A percentile compares a stretch with the other conserved stretches of the same genome.
phyloP scores from a whole-genome alignment of 1,140 invertebrate species.

The Ephestia elutella region DNA sequence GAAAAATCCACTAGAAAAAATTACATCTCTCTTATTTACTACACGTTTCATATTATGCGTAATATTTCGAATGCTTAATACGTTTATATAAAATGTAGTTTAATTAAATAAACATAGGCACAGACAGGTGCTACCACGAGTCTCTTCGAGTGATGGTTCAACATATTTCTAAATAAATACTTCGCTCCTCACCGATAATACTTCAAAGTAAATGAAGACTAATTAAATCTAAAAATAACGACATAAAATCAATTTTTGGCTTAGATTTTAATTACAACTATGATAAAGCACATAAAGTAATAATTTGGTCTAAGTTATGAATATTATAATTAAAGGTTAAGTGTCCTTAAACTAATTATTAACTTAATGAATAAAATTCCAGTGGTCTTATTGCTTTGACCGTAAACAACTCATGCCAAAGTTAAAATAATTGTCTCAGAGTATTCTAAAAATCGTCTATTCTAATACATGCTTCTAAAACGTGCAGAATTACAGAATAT shows the following conservation, averaged over 20 bases:
- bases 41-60: conserved; percentile 67
- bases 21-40: conserved; percentile 56
- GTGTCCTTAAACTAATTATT: conserved; percentile 70
- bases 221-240: conserved; percentile 57
- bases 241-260: conserved; percentile 72
- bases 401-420: conserved; percentile 38
- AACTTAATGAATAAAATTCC: conserved; percentile 61
- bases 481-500: not conserved
- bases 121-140: conserved; percentile 23
- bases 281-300: conserved; percentile 69
- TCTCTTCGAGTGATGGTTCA: conserved; percentile 23
- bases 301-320: conserved; percentile 74
- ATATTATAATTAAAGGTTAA: conserved; percentile 65
- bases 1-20: conserved; percentile 67
- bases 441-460: not conserved
- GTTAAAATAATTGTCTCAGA: not conserved
- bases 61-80: conserved; percentile 46
- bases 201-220: conserved; percentile 60
- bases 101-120: conserved; percentile 26
- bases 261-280: conserved; percentile 71
- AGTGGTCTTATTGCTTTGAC: conserved; percentile 39
- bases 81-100: conserved; percentile 26
- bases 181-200: conserved; percentile 61
- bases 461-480: conserved; percentile 2
- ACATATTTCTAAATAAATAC: conserved; percentile 60